Base-by-base conservation (phyloP, 2,797 vertebrate genomes). In the Enteromius paludinosus region DNA sequence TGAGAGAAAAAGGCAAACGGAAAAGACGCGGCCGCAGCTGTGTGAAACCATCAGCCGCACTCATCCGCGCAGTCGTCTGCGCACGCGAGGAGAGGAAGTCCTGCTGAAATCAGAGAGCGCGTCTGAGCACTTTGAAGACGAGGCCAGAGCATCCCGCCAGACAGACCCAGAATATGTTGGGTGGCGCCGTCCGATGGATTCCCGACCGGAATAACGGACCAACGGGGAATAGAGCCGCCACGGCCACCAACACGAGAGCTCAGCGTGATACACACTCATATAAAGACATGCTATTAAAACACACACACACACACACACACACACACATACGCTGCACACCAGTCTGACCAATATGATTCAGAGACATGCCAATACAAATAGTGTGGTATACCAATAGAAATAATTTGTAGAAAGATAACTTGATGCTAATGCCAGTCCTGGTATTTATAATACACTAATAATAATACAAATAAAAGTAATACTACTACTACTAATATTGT, bases 81-180 rank as follows among this genome's bases (percentile, higher is more conserved):
- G 71, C 80, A 79, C 72, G 83, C 80, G 33, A 87, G 85, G 89
- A 86, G 89, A 94, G 93, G 91, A 94, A 94, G 93, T 93, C 90
- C 73, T 73, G 68, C 88, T 94, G 93, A 93, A 94, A 94, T 89
- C 90, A 88, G 92, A 94, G 89, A 91, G 89, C 81, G 75, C 25
- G 84, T 86, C 84, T 90, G 79, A 79, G 64, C 35, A 83, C 92
- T 93, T 92, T 93, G 92, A 94, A 93, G 92, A 85, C 18, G 23
- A 71, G 79, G 89, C 90, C 90, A 90, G 84, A 25, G 78, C 83
- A 79, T 47, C 52, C 56, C 59, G 64, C 69, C 84, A 88, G 83
- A 87, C 79, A 79, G 83, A 88, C 77, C 83, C 81, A 38, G 86
- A 84, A 86, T 86, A 82, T 82, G 83, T 23, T 43, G 81, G 35